A percentile compares a stretch with the other conserved stretches of the same genome.
These are phyloP conservation scores for Calliphora vicina DNA, from an alignment of 1,140 invertebrate genomes.

Conservation along the genomic window DNA sequence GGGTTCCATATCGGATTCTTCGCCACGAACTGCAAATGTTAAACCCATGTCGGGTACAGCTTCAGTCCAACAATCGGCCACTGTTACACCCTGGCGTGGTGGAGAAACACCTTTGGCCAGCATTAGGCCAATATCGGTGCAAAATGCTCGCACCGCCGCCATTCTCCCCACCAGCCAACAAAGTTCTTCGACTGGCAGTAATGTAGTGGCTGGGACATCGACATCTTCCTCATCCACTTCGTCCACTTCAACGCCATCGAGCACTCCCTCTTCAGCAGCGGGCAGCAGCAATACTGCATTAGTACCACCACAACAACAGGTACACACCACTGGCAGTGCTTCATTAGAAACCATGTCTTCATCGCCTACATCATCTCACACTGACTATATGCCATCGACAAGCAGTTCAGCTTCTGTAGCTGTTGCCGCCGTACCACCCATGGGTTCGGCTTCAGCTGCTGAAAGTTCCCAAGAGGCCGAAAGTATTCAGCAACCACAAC, in stretches of 20 bases:
- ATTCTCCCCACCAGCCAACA: conserved; percentile 77
- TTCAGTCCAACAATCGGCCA: conserved; percentile 65
- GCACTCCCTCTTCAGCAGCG: conserved; percentile 39
- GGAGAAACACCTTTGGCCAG: conserved; percentile 87
- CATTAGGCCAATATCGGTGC: conserved; percentile 87
- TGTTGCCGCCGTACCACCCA: conserved; percentile 65
- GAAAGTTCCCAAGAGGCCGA: conserved; percentile 63
- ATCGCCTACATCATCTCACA: conserved; percentile 70
- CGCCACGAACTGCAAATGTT: conserved; percentile 86
- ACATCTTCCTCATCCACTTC: conserved; percentile 48
- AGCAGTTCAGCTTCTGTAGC: conserved; percentile 69
- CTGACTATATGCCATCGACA: conserved; percentile 76
- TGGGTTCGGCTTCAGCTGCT: conserved; percentile 59
- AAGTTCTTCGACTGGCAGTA: conserved; percentile 42
- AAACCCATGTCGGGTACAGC: conserved; percentile 86
- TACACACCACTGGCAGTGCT: conserved; percentile 69
- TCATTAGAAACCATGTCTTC: conserved; percentile 67
- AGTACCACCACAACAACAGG: conserved; percentile 70
- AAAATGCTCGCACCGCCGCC: conserved; percentile 75
- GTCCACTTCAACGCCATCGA: conserved; percentile 42
- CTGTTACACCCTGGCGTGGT: conserved; percentile 69
- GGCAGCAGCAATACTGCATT: conserved; percentile 65
- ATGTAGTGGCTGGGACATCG: conserved; percentile 45
- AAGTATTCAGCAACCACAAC: conserved; percentile 56
- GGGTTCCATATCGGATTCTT: conserved; percentile 77